Conservation (phyloP, 1,140 invertebrate genomes). For the Sesamia nonagrioides region DNA sequence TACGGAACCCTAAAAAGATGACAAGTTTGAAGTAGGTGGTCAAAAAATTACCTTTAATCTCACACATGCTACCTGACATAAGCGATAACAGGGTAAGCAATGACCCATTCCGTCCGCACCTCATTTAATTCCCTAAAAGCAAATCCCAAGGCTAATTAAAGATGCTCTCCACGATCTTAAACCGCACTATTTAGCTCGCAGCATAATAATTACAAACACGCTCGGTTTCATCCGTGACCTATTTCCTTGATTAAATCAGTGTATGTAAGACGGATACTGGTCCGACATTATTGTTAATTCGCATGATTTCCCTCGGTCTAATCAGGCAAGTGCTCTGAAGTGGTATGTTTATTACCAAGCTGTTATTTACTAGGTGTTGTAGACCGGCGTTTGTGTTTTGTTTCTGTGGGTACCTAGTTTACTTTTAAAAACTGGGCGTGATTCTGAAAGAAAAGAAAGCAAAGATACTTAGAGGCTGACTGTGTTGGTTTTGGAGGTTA, state of each 20-base stretch:
- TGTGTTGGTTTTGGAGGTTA: no score
- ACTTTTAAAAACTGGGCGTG: not conserved
- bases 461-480: no score
- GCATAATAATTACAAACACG: slow-evolving; percentile 15
- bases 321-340: slow-evolving; percentile 60
- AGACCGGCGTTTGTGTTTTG: slow-evolving; percentile 28
- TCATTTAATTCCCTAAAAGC: no score
- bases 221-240: slow-evolving; percentile 43
- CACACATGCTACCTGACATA: no score
- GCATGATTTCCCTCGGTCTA: slow-evolving; percentile 60
- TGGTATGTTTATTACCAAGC: slow-evolving; percentile 47
- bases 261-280: slow-evolving; percentile 53
- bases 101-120: no score
- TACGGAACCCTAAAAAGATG: no score
- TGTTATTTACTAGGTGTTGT: not conserved
- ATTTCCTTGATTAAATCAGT: slow-evolving; percentile 56
- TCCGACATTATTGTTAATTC: slow-evolving; percentile 61
- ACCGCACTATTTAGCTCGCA: slow-evolving; percentile 7
- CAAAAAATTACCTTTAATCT: no score
- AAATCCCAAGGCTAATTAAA: slow-evolving; percentile 1
- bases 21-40: no score
- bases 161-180: slow-evolving; percentile 31
- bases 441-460: no score
- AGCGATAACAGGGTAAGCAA: no score
- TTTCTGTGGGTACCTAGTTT: not conserved